Percentiles rank a stretch among this genome's conserved stretches.
phyloP scores from a whole-genome alignment of 2,888 invertebrate species.

The Dendrolimus pini region DNA sequence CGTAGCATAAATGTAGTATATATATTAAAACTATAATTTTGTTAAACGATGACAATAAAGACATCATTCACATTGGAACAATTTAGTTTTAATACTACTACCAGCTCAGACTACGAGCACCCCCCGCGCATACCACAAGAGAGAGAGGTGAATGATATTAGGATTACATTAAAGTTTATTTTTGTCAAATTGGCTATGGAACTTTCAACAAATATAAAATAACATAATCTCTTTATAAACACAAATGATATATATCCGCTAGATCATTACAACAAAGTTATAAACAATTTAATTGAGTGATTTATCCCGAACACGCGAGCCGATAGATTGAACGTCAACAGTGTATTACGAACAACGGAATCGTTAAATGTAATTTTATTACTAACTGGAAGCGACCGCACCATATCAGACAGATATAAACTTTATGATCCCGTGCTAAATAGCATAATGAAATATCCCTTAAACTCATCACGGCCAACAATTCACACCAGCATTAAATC shows the following conservation, averaged over 20 bases:
- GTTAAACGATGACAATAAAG: too few species aligned
- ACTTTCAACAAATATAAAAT: too few species aligned
- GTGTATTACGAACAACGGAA: conserved; percentile 20
- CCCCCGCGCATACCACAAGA: too few species aligned
- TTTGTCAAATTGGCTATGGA: too few species aligned
- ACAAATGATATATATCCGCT: background rate
- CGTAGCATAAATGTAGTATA: too few species aligned
- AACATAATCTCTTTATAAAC: too few species aligned
- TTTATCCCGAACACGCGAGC: conserved; percentile 7
- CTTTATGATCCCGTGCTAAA: conserved; percentile 18
- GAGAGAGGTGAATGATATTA: too few species aligned
- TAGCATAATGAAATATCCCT: conserved; percentile 10
- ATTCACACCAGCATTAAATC: conserved; percentile 11
- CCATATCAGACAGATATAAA: conserved; percentile 14
- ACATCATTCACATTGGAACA: too few species aligned
- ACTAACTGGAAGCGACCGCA: conserved; percentile 11
- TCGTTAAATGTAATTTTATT: conserved; percentile 29
- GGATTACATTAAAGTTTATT: too few species aligned
- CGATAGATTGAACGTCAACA: conserved; percentile 19
- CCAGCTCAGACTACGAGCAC: too few species aligned
- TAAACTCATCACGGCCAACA: conserved; percentile 6
- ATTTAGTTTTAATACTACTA: too few species aligned
- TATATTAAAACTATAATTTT: too few species aligned
- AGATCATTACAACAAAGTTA: conserved; percentile 8
- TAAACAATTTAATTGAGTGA: conserved; percentile 14